phyloP scores from a whole-genome alignment of 2,113 vertebrate genomes.

The Myotis lucifugus region DNA sequence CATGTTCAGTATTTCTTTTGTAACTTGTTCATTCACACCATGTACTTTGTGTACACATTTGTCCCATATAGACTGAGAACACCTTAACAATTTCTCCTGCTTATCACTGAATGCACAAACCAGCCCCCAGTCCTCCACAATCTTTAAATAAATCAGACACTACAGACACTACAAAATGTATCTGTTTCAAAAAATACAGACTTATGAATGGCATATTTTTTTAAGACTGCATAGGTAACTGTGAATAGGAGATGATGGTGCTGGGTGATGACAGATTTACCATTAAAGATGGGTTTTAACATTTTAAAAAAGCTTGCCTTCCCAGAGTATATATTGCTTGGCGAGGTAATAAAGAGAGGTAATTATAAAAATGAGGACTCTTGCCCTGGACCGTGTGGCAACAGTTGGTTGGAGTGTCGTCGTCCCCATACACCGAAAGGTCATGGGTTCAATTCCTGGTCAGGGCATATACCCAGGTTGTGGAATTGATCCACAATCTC shows the following conservation, averaged over 20 bases:
- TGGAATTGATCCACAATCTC: too few species aligned
- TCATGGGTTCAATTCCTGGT: too few species aligned
- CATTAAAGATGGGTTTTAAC: neutral
- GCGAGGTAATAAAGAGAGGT: neutral
- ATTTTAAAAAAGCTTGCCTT: neutral
- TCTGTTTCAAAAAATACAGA: neutral
- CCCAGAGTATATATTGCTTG: neutral
- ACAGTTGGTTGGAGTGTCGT: too few species aligned
- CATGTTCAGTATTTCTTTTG: too few species aligned
- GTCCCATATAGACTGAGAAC: neutral
- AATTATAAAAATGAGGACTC: neutral
- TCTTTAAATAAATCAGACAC: neutral
- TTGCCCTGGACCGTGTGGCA: too few species aligned
- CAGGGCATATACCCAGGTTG: too few species aligned
- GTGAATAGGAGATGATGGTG: neutral
- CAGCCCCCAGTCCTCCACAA: neutral
- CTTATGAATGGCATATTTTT: neutral
- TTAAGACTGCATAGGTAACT: neutral
- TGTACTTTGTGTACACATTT: neutral
- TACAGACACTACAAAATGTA: neutral
- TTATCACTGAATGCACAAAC: neutral
- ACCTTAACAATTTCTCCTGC: neutral
- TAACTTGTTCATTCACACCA: neutral
- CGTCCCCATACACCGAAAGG: too few species aligned
- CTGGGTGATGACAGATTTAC: neutral